These are phyloP conservation scores for Aelia acuminata DNA, from an alignment of 2,888 invertebrate genomes.

Conservation along the genomic window DNA sequence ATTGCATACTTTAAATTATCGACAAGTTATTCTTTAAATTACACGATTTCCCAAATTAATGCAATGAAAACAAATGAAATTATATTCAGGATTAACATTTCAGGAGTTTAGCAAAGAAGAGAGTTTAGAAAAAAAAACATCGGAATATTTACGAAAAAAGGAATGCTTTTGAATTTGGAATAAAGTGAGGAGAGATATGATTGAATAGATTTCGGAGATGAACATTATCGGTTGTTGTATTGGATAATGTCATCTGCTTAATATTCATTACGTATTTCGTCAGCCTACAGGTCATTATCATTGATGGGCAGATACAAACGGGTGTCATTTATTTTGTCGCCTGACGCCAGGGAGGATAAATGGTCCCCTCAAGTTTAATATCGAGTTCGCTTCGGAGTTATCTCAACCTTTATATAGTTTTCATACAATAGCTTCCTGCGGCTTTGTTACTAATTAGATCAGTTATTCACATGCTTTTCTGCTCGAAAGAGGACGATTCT, in stretches of 20 bases:
- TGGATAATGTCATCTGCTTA: conserved; percentile 23
- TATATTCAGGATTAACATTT: not conserved
- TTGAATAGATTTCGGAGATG: not conserved
- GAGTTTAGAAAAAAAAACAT: not conserved
- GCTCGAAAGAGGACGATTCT: too few species aligned
- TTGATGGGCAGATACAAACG: conserved; percentile 42
- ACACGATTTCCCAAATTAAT: too few species aligned
- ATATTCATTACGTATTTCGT: conserved; percentile 27
- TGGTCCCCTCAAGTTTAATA: conserved; percentile 1
- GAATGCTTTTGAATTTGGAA: not conserved
- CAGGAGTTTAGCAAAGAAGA: not conserved
- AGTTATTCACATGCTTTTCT: too few species aligned
- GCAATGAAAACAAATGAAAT: not conserved
- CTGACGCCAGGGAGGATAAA: not conserved
- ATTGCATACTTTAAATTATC: too few species aligned
- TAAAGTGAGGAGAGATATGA: not conserved
- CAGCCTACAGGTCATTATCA: conserved; percentile 2
- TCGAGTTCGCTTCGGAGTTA: conserved; percentile 5
- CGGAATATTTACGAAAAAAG: not conserved
- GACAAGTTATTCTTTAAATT: too few species aligned
- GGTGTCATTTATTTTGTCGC: conserved; percentile 25
- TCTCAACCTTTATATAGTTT: not conserved
- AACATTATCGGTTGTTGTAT: conserved; percentile 18
- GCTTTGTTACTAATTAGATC: not conserved
- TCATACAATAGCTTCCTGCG: not conserved